Base-by-base conservation (phyloP, 2,113 vertebrate genomes). In the Myiozetetes cayanensis region DNA sequence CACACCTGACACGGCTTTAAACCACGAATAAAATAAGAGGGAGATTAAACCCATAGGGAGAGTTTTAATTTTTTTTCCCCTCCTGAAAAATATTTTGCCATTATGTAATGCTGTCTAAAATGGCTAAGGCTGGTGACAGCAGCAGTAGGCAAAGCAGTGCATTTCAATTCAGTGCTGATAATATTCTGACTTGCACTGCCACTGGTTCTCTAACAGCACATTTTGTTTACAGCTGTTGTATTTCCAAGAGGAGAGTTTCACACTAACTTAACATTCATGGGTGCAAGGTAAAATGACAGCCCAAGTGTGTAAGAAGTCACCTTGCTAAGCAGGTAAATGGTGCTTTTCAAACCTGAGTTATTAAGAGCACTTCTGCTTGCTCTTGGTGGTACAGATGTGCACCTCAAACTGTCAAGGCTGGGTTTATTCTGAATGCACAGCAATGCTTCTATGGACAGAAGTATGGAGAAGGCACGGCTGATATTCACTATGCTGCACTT, bases 1-100 rank as follows among this genome's bases (percentile, higher is more conserved):
- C 49, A 75, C 46, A 86, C 85, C 39, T 96, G 68, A 91, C 55
- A 89, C 12, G 94, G 87, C n/a, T 96, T 95, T 96, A 94, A 94
- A 85, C 49, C 46, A 87, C 8, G 87, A 72, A 89, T 71, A 95
- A 95, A 92, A 43, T 50, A 73, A 96, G 37, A 93, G 39, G 28
- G 71, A 95, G 72, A 94, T 89, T 93, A 94, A 95, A 97, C 91
- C 41, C 59, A 47, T 14, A 39, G 76, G 47, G n/a, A 63, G 52
- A 87, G 19, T 52, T 91, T 82, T 66, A 37, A 21, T 43, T 50
- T 78, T 65, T 82, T 94, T 47, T 87, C 25, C 10, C 2, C 39
- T 18, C 25, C 24, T 79, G n/a, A 68, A 93, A 95, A 94, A 79
- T 91, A 89, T 87, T 96, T 95, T 92, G 52, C 13, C 30, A 46